Evolutionary conservation across 1,140 invertebrate genomes (phyloP), one percentile per base, ranked within the genome.

Genomic region (Chironomus tepperi): DNA sequence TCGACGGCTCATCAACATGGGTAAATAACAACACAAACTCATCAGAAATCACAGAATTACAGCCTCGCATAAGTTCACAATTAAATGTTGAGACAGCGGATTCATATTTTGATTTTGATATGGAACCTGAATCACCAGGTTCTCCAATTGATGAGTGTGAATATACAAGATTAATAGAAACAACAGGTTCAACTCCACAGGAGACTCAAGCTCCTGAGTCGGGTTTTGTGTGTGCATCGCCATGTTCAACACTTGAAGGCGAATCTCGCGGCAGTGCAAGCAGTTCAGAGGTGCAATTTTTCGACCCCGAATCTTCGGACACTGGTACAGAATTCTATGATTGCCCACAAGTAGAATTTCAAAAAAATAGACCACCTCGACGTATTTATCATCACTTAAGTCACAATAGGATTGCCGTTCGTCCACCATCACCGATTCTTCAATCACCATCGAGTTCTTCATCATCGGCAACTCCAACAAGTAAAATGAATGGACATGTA

Each of bases 121-220:
- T 87, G 24, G 87, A 88, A 75, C 83, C 86, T 75, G 87, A 88
- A 74, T 88, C 86, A 64, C 87, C 89, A 0, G 86, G 85, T 16
- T 91, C 89, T 77, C 90, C 90, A 0, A 85, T 85, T 3, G 88
- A 90, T 75, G 89, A 89, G 78, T 81, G 81, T 75, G 81, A 82
- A 78, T 82, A 82, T 77, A 77, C 81, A 77, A 79, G 80, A 73
- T 76, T 82, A n/a, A 85, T 84, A 18, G 84, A 85, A 43, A 83
- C 80, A 34, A 79, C 83, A 19, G 83, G 83, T 75, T 81, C 82
- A 57, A 82, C 84, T 70, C 82, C 79, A 74, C 8, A n/a, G 64
- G 77, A 82, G 76, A 76, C 77, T 74, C 80, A 80, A 10, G 86
- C 86, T 76, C 78, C 82, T 19, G 86, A 86, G 76, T 84, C 85